Evolutionary conservation across 35 echinoderm and acorn worm species (phyloP), one percentile per base, ranked within the genome.

Genomic region (Heliocidaris tuberculata): DNA sequence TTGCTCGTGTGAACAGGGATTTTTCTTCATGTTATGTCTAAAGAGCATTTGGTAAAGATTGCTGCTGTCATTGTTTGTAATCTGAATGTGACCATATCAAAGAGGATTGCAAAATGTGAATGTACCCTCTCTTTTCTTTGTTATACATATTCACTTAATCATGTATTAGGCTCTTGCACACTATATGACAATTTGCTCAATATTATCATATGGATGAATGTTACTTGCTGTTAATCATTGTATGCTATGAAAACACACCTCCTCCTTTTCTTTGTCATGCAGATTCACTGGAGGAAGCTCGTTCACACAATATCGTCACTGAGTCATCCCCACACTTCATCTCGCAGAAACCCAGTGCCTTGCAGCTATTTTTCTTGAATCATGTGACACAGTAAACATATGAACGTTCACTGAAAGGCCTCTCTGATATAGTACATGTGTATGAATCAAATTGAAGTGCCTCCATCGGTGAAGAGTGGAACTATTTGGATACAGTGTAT

Each of bases 301-400:
- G 65, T 78, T 78, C 65, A 78, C 65, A 78, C 65, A 78, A n/a
- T 78, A 78, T 24, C 65, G 65, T n/a, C 65, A 78, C 65, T 78
- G 65, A 78, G 65, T 78, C 65, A 78, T 78, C 65, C 65, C 19
- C 65, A 19, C 65, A 24, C 21, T 78, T 78, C 65, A n/a, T 78
- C 65, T 78, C 27, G 65, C 3, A 21, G 65, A 78, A 78, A 78
- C 65, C 65, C 17, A 78, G 65, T 78, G 65, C 65, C 65, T 78
- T 78, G 19, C 65, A 78, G 65, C 65, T 78, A 78, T 78, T 78
- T 27, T 78, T 78, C 65, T 78, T 78, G 65, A n/a, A 78, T 78
- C 65, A 78, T 78, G 65, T 78, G 65, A 78, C 17, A 24, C 27
- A 78, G 65, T 24, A 7, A 21, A 19, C 15, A 78, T 19, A 78